Percentiles rank a stretch among this genome's conserved stretches.
Conservation (phyloP, 2,797 vertebrate genomes). For the Typhlichthys eigenmanni region DNA sequence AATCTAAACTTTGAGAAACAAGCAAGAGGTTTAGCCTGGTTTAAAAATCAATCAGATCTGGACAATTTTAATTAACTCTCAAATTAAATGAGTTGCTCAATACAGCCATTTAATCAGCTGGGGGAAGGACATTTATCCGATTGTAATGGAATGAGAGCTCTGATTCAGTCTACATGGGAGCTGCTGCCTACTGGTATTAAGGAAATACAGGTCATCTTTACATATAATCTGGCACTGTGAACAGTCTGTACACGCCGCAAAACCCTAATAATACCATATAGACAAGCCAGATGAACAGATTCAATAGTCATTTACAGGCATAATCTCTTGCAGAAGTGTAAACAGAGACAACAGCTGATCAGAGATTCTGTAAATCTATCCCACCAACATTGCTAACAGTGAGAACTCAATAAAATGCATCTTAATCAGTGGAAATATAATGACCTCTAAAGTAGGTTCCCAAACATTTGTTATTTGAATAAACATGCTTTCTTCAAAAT, state of each 20-base stretch:
- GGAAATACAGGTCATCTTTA: conserved; percentile 28
- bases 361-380: not conserved
- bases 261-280: conserved; percentile 38
- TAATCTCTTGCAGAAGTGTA: conserved; percentile 25
- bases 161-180: conserved; percentile 18
- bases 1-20: too few species aligned
- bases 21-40: too few species aligned
- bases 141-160: not conserved
- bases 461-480: not conserved
- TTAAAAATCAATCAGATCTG: too few species aligned
- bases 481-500: conserved; percentile 6
- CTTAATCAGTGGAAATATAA: conserved; percentile 6
- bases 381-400: conserved; percentile 2
- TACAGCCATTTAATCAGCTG: too few species aligned
- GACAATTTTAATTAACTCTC: too few species aligned
- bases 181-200: conserved; percentile 1
- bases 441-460: not conserved
- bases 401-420: conserved; percentile 16
- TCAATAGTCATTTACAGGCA: conserved; percentile 27
- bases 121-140: not conserved
- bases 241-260: conserved; percentile 4
- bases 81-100: too few species aligned
- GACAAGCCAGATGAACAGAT: conserved; percentile 40
- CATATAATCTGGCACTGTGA: conserved; percentile 46
- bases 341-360: conserved; percentile 13